These are phyloP conservation scores for Drosophila rubida DNA, from an alignment of 2,888 invertebrate genomes.

Conservation along the genomic window DNA sequence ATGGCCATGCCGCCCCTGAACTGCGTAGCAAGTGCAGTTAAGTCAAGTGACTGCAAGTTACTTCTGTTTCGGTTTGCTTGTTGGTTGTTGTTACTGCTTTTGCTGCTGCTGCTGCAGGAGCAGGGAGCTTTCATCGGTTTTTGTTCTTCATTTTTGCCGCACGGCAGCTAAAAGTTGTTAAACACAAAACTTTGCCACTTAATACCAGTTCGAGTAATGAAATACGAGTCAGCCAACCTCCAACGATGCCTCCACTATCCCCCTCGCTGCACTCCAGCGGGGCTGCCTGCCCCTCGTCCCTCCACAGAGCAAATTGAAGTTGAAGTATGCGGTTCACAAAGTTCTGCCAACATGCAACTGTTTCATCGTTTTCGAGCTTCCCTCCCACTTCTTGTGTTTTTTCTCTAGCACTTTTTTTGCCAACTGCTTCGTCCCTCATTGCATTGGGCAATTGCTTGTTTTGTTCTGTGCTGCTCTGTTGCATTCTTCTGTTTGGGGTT, in stretches of 20 bases:
- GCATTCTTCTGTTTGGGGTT: constrained; percentile 18
- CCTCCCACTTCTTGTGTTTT: neutral
- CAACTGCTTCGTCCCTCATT: constrained; percentile 48
- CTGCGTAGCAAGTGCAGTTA: constrained; percentile 61
- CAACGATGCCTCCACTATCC: neutral
- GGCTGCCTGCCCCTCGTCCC: neutral
- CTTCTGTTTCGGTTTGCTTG: constrained; percentile 57
- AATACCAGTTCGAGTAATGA: constrained; percentile 80
- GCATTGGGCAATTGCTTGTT: constrained; percentile 71
- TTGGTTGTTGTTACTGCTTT: constrained; percentile 21
- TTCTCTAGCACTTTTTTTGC: constrained; percentile 20
- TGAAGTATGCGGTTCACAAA: constrained; percentile 74
- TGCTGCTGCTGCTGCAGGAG: constrained; percentile 23
- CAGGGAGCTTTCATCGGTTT: constrained; percentile 56
- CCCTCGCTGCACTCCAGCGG: neutral
- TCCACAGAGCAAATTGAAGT: constrained; percentile 67
- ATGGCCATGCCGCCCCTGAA: constrained; percentile 16
- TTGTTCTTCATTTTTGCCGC: constrained; percentile 69
- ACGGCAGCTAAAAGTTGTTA: constrained; percentile 75
- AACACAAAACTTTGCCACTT: constrained; percentile 80
- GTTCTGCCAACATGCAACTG: constrained; percentile 71
- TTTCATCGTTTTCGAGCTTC: constrained; percentile 33
- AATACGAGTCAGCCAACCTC: constrained; percentile 65
- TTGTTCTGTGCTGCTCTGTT: constrained; percentile 33
- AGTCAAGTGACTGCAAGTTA: constrained; percentile 73